Evolutionary conservation across 37 sponge, comb jelly and placozoan species (phyloP), one percentile per base, ranked within the genome.

Genomic region (Trichoplax adhaerens): DNA sequence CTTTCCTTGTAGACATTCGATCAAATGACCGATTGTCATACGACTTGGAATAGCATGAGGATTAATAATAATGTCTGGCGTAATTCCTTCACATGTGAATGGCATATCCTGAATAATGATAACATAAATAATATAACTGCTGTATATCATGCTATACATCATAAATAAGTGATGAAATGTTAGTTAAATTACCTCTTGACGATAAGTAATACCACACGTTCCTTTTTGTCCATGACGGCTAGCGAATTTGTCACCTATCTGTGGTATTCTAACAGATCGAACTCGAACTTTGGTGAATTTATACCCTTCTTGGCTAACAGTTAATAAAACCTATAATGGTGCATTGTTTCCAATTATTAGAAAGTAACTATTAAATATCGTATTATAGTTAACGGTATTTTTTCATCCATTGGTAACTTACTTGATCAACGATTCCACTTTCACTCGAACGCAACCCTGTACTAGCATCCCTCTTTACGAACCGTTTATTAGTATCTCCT

Each of bases 221-320:
- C 99, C 99, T 74, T 97, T 97, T 77, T 97, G 99, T 47, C 99
- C 99, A 63, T 97, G 99, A 0, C 99, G 77, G 77, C 94, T 91
- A 59, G 99, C 99, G 79, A 97, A 97, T 85, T 97, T 97, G 83
- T 97, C 99, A 29, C 99, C 99, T 62, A 97, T 92, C 83, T 97
- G 94, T 3, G 99, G 99, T 5, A 88, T 79, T 58, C 99, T 76
- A 47, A 97, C 90, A 0, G 94, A 93, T 5, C 99, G 81, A 1
- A 97, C 99, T 8, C 8, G 8, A 60, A 12, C 86, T 83, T 97
- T 97, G 57, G 90, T 89, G 73, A 97, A 97, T 83, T 93, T 92
- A 82, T 89, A 93, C 10, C 99, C 99, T 56, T 97, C 99, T 68
- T 85, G 87, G 75, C 89, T 89, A 57, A 97, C 85, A 1, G 99